Base-by-base conservation (phyloP, 2,888 invertebrate species). In the Napeogenes inachia region DNA sequence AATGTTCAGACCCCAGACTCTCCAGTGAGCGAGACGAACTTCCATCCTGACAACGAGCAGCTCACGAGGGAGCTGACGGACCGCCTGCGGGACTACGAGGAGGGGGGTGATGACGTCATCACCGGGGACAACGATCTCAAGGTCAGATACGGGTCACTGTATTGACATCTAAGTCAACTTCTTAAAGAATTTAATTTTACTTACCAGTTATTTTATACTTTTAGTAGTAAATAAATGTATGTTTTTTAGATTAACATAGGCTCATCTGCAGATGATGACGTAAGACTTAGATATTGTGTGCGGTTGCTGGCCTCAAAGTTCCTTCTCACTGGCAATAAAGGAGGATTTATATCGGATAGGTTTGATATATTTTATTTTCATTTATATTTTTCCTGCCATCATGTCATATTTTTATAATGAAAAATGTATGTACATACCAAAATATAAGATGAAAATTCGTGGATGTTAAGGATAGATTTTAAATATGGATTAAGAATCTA, bases 301-400 rank as follows among this genome's bases (percentile, higher is more conserved):
- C 91, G 97, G 68, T 90, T 95, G 62, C 82, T 97, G 4, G 92
- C 93, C 13, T 94, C 94, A 10, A 92, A 93, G 62, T 97, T 96
- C 79, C 86, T 97, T 33, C 81, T 97, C 38, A 91, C 93, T 13
- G 96, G 95, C 0, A 87, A 89, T 58, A 89, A 91, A 61, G 93
- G 93, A 5, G 88, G 91, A 3, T 77, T 94, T 56, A 93, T 95
- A 68, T 86, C 95, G 2, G 98, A 98, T 78, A 92, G 93, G 80
- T 89, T 21, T 21, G 21, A 21, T 21, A 21, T 21, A 21, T 21
- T 21, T 21, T 21, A 21, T 21, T 21, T 21, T 21, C 21, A 21
- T 21, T 21, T 21, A 21, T 21, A 21, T 21, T 21, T 21, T 21
- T 21, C 21, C 1, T 21, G 21, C 21, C 21, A 21, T 21, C 21